Conservation (phyloP, 2,888 invertebrate species). For the Rhopalosiphum nymphaeae region DNA sequence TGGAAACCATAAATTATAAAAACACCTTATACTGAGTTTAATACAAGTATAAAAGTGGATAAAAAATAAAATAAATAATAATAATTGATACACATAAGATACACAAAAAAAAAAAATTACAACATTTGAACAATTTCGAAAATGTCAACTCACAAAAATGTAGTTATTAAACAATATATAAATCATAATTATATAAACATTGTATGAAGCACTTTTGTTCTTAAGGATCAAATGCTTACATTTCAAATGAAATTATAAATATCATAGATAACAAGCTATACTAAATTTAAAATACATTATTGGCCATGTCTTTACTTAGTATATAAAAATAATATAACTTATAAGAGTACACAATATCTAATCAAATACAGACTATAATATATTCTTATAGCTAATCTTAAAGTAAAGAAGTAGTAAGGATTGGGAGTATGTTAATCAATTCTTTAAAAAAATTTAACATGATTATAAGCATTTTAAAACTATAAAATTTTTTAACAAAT, state of each 20-base stretch:
- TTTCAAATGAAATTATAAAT: background rate
- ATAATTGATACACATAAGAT: background rate
- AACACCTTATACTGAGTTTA: constrained; percentile 5
- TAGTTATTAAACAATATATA: background rate
- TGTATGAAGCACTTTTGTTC: background rate
- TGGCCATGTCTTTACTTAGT: background rate
- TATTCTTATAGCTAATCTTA: constrained; percentile 31
- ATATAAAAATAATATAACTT: background rate
- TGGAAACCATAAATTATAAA: constrained; percentile 16
- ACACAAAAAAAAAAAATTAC: constrained; percentile 32
- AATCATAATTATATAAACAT: background rate
- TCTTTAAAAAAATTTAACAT: constrained; percentile 33
- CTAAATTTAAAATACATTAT: background rate
- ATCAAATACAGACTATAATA: background rate
- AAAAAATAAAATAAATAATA: constrained; percentile 23
- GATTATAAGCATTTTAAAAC: constrained; percentile 43
- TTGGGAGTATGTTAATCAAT: background rate
- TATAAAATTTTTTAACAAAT: constrained; percentile 53
- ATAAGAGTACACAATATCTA: background rate
- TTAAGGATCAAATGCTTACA: background rate
- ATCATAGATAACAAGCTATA: background rate
- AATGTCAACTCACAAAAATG: background rate
- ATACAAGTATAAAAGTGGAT: background rate
- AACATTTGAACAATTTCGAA: background rate
- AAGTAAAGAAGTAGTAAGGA: background rate